phyloP scores from a whole-genome alignment of 2,113 vertebrate species.

The Microcebus tavaratra region DNA sequence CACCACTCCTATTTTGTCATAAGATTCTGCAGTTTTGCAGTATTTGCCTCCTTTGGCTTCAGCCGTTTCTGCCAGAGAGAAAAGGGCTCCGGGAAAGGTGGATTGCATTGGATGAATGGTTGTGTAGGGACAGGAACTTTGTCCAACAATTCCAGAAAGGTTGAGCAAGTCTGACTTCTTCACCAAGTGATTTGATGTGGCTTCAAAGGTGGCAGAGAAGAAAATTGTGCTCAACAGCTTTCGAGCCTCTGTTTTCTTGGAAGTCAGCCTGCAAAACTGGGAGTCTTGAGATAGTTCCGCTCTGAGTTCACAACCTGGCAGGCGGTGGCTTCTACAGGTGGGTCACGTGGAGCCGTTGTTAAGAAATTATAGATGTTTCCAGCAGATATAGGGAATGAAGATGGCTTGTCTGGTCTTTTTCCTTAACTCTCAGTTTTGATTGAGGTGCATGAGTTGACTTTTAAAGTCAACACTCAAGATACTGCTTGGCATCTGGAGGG shows the following conservation, averaged over 20 bases:
- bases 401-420: background rate
- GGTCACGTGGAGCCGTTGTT: rapidly evolving
- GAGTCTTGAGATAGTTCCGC: background rate
- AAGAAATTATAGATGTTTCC: rapidly evolving
- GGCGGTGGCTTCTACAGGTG: background rate
- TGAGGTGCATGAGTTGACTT: background rate
- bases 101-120: rapidly evolving
- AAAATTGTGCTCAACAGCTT: rapidly evolving
- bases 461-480: background rate
- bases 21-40: too few species aligned
- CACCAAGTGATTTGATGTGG: rapidly evolving
- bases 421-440: background rate
- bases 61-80: background rate
- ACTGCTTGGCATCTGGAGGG: background rate
- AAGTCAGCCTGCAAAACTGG: background rate
- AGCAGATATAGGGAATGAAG: background rate
- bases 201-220: background rate
- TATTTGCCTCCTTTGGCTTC: rapidly evolving
- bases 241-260: background rate
- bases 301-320: too few species aligned
- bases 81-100: background rate
- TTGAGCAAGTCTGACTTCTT: rapidly evolving
- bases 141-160: background rate
- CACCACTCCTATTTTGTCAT: background rate
- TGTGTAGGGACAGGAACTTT: background rate